phyloP scores from a whole-genome alignment of 2,888 invertebrate genomes.

The Lypha dubia region DNA sequence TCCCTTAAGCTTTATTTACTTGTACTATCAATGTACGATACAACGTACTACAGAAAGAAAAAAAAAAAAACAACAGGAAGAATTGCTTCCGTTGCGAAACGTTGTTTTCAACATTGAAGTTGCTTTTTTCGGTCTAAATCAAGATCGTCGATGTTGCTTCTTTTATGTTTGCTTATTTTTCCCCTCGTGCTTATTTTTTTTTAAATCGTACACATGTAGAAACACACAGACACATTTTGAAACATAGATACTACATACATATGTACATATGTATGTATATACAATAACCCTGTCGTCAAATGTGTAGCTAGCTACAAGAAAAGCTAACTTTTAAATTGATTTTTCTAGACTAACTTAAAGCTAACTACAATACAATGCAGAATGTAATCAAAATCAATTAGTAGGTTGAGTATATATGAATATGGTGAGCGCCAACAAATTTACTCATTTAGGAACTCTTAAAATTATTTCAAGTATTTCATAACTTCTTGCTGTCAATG shows the following conservation, averaged over 20 bases:
- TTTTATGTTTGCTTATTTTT: constrained; percentile 61
- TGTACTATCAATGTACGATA: constrained; percentile 55
- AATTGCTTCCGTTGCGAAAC: constrained; percentile 68
- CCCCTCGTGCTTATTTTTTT: constrained; percentile 52
- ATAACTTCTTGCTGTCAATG: too few relatives aligned
- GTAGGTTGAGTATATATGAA: too few relatives aligned
- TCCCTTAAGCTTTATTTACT: constrained; percentile 46
- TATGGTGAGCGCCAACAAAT: too few relatives aligned
- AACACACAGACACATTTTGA: not conserved
- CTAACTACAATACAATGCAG: too few relatives aligned
- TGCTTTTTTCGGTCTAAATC: constrained; percentile 60
- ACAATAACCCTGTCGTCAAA: too few relatives aligned
- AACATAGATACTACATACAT: not conserved
- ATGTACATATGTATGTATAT: not conserved
- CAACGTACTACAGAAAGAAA: constrained; percentile 36
- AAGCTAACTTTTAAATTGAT: too few relatives aligned
- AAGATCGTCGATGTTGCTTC: constrained; percentile 64
- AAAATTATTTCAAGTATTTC: too few relatives aligned
- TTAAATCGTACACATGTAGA: not conserved
- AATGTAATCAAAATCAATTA: too few relatives aligned
- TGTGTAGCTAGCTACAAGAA: too few relatives aligned
- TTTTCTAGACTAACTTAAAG: too few relatives aligned
- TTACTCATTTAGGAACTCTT: too few relatives aligned
- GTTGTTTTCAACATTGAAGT: constrained; percentile 64
- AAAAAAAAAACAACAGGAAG: constrained; percentile 61